phyloP scores from a whole-genome alignment of 2,888 invertebrate species.

The Sphaerophoria rueppellii region DNA sequence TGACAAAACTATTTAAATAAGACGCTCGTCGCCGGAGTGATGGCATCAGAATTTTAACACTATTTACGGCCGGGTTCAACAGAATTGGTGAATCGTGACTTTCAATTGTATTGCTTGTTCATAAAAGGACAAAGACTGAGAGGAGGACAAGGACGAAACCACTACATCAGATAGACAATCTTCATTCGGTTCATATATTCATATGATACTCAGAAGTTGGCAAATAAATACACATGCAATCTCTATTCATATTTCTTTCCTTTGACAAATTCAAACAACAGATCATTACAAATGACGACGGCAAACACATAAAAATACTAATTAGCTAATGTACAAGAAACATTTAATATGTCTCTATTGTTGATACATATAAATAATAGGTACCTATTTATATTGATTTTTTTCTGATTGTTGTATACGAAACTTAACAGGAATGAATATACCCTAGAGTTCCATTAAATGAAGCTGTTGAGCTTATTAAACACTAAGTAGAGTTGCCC shows the following conservation, averaged over 20 bases:
- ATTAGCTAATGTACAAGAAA: slow-evolving; percentile 32
- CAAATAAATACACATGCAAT: not conserved
- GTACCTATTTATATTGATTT: slow-evolving; percentile 18
- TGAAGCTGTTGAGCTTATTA: no score
- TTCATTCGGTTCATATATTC: slow-evolving; percentile 7
- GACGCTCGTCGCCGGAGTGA: not conserved
- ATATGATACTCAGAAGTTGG: slow-evolving; percentile 19
- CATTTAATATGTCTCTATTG: not conserved
- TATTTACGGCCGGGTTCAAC: slow-evolving; percentile 32
- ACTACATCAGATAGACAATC: not conserved
- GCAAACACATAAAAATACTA: slow-evolving; percentile 7
- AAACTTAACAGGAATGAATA: not conserved
- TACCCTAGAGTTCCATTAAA: no score
- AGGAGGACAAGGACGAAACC: not conserved
- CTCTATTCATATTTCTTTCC: slow-evolving; percentile 18
- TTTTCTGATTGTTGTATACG: not conserved
- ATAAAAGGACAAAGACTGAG: not conserved
- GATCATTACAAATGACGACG: slow-evolving; percentile 18
- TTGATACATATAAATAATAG: not conserved
- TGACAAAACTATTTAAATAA: slow-evolving; percentile 6
- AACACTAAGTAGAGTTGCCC: no score
- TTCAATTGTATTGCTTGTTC: slow-evolving; percentile 30
- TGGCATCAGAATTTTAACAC: not conserved
- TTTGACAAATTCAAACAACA: slow-evolving; percentile 36
- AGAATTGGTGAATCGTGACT: slow-evolving; percentile 14